These are phyloP conservation scores for Pentamera pediparva DNA, from an alignment of 53 echinoderm and acorn worm species.

Conservation along the genomic window DNA sequence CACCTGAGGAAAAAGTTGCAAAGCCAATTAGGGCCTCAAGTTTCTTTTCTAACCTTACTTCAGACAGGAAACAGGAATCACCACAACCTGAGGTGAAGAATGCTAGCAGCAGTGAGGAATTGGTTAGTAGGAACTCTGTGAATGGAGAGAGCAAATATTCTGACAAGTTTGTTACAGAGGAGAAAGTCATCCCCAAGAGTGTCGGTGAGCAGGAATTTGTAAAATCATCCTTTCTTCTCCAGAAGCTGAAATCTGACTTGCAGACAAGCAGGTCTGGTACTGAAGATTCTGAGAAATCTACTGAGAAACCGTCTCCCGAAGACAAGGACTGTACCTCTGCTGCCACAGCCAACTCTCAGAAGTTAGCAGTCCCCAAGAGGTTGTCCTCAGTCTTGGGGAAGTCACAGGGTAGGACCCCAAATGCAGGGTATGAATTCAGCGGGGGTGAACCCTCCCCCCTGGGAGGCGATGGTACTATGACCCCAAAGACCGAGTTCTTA, in stretches of 20 bases:
- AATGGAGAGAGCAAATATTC: no score
- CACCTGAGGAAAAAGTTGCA: no score
- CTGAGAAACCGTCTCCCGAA: not conserved
- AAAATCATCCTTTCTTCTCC: not conserved
- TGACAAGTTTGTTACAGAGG: no score
- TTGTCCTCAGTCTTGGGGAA: not conserved
- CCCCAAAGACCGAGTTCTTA: not conserved
- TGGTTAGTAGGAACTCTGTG: no score
- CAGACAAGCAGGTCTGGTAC: not conserved
- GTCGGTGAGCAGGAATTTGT: no score
- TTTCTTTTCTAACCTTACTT: no score
- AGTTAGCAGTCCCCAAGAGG: constrained; percentile 18
- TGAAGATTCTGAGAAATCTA: not conserved
- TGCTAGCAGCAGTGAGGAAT: no score
- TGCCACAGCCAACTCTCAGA: not conserved
- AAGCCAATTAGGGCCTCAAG: no score
- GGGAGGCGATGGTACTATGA: not conserved
- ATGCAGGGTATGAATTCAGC: not conserved
- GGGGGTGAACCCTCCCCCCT: no score
- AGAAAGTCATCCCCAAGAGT: no score
- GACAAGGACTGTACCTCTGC: not conserved
- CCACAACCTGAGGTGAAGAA: no score
- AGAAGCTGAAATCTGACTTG: constrained; percentile 18
- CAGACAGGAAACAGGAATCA: no score
- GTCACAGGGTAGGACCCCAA: not conserved